Percentiles rank a stretch among this genome's conserved stretches.
These are phyloP conservation scores for Rugalucina vietnamica DNA, from an alignment of 2,888 invertebrate species.

Conservation along the genomic window DNA sequence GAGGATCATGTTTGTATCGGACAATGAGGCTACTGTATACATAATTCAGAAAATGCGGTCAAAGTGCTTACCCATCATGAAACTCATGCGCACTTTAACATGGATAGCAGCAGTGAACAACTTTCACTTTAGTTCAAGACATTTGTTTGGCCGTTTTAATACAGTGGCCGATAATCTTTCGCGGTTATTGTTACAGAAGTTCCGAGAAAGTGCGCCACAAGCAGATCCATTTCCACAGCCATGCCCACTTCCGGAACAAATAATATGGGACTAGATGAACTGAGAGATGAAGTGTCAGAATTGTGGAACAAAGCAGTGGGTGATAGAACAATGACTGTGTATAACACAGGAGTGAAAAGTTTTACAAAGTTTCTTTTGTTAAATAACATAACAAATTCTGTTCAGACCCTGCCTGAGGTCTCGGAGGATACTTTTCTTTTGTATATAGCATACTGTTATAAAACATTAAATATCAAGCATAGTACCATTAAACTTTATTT, in stretches of 20 bases:
- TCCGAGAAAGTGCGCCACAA: background rate
- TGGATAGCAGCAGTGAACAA: conserved; percentile 1
- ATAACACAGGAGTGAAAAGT: background rate
- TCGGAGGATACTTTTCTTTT: background rate
- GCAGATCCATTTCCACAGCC: background rate
- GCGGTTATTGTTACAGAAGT: background rate
- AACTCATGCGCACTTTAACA: background rate
- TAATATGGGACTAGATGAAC: background rate
- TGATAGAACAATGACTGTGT: background rate
- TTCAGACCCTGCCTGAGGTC: background rate
- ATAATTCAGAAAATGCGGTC: background rate
- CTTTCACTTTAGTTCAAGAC: background rate
- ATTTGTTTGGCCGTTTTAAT: background rate
- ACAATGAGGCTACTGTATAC: background rate
- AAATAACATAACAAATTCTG: background rate
- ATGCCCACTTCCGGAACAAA: background rate
- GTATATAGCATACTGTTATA: background rate
- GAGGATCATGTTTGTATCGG: background rate
- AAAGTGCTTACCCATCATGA: background rate
- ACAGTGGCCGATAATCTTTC: background rate
- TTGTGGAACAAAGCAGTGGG: background rate
- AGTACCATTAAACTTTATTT: background rate
- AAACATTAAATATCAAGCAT: background rate
- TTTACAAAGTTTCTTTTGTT: background rate
- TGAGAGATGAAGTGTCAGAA: background rate